Evolutionary conservation across 2,888 invertebrate genomes (phyloP).

Genomic region (Nemurella pictetii): DNA sequence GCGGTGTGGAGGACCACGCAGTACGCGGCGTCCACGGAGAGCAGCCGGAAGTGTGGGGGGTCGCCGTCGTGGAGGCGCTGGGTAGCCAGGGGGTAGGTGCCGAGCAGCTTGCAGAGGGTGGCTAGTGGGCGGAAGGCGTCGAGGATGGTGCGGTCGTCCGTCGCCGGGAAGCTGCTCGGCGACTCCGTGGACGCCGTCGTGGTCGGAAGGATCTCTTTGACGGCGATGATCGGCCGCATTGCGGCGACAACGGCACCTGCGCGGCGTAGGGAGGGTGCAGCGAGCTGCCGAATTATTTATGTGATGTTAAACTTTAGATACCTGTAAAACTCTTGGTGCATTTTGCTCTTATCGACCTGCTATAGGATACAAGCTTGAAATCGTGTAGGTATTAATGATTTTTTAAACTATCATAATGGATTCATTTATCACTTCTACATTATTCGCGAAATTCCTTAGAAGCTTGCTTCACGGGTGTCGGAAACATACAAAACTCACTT

Average conservation of each 20-base stretch:
- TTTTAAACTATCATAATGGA: too few species aligned
- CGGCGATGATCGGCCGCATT: background rate
- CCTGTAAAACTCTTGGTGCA: too few species aligned
- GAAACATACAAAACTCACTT: too few species aligned
- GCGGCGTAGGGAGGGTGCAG: too few species aligned
- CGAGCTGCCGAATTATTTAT: too few species aligned
- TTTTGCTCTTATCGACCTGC: too few species aligned
- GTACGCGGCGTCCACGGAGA: background rate
- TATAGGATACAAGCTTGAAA: too few species aligned
- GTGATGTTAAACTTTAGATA: too few species aligned
- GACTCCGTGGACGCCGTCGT: background rate
- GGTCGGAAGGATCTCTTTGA: background rate
- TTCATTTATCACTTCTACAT: too few species aligned
- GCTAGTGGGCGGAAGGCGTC: background rate
- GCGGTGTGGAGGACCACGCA: background rate
- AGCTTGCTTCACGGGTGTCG: too few species aligned
- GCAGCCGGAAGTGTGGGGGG: background rate
- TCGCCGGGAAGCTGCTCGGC: background rate
- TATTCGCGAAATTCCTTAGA: too few species aligned
- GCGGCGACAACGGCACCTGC: background rate
- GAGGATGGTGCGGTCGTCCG: background rate
- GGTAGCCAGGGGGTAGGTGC: slow-evolving; percentile 3
- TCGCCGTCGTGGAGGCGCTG: background rate
- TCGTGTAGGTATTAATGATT: too few species aligned
- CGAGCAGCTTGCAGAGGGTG: slow-evolving; percentile 3